Evolutionary conservation across 2,113 vertebrate species (phyloP), one percentile per base, ranked within the genome.

Genomic region (Clupea harengus): DNA sequence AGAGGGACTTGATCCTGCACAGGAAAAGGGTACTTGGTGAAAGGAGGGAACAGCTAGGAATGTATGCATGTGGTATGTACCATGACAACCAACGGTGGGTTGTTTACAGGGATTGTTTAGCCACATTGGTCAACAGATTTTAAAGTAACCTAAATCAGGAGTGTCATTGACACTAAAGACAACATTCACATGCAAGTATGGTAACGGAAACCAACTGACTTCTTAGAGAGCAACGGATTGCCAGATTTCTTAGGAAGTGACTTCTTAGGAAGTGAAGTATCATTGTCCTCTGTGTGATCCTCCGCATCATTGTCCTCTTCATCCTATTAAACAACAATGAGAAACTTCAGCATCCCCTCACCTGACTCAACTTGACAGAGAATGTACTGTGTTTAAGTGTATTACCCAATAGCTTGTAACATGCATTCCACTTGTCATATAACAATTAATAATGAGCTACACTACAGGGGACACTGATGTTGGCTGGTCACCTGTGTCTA

Each of bases 1-100:
- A 97, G 32, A 99, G 96, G 13, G 95, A 94, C 87, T 95, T 97
- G 90, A 99, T 98, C 91, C 98, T 99, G 89, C 18, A 75, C 54
- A 86, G 6, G 28, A 78, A 50, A 47, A 20, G n/a, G 20, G 60
- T 5, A 84, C 18, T 83, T 3, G 32, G 10, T 82, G 45, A 83
- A 72, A 60, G 17, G 47, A n/a, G 47, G 54, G 67, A 25, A 52
- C 6, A 22, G 54, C 45, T 6, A 17, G 64, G 39, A 45, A 72
- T 13, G 11, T 6, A 64, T 64, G 22, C 20, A n/a, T 72, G 64
- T 72, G 7, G 25, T 3, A 32, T 28, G 2, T 9, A 72, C n/a
- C 25, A 28, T 32, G 15, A 82, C 15, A n/a, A 39, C 50, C 57
- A 52, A 52, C 32, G 81, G 78, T 39, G 28, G 20, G 0, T 6